These are phyloP conservation scores for Sciurus vulgaris DNA, from an alignment of 2,797 vertebrate species.

Conservation along the genomic window DNA sequence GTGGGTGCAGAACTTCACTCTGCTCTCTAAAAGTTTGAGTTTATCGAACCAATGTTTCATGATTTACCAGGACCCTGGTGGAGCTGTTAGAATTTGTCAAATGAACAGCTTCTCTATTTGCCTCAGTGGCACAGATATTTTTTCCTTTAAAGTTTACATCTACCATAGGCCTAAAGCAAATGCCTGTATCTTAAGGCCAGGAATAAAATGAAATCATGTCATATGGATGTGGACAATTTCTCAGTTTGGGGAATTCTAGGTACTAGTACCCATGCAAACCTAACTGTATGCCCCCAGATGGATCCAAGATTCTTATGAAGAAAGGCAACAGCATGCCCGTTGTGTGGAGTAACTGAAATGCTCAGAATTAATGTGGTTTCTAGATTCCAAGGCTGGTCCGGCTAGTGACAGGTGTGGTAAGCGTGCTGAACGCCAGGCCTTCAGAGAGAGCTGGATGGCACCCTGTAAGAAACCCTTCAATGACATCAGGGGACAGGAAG, in stretches of 20 bases:
- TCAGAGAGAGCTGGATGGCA: background rate
- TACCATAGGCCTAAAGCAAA: background rate
- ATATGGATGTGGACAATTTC: background rate
- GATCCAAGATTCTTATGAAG: background rate
- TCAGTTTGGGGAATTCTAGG: background rate
- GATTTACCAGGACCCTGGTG: background rate
- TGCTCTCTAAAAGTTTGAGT: background rate
- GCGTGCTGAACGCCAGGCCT: background rate
- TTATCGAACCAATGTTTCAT: background rate
- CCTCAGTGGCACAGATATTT: background rate
- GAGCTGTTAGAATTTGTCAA: background rate
- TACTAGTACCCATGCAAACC: background rate
- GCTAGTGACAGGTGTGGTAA: background rate
- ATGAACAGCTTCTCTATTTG: conserved; percentile 7
- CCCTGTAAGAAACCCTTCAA: background rate
- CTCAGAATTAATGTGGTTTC: conserved; percentile 13
- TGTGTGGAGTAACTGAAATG: conserved; percentile 16
- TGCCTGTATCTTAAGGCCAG: background rate
- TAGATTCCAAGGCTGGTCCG: background rate
- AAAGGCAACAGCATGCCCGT: background rate
- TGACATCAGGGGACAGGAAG: background rate
- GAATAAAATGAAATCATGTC: background rate
- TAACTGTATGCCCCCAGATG: background rate
- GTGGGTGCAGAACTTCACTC: background rate
- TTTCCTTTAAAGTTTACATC: background rate